Conservation (phyloP, 2,888 invertebrate genomes). For the Girardia tigrina region DNA sequence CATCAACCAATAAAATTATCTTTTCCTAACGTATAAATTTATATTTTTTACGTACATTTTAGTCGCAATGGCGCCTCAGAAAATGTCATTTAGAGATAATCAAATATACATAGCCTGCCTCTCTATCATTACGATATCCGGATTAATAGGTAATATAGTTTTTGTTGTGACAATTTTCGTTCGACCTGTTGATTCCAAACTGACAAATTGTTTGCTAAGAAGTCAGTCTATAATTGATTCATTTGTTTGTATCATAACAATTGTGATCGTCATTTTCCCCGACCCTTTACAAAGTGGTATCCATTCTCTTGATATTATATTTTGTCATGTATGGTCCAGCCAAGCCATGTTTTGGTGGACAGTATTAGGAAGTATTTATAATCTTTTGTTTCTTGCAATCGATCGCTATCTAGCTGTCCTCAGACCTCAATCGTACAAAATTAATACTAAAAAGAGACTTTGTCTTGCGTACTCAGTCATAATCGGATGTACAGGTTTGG, state of each 20-base stretch:
- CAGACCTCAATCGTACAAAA: not conserved
- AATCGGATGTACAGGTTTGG: not conserved
- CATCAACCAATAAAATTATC: too few relatives aligned
- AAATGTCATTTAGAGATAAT: not conserved
- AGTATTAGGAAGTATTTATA: not conserved
- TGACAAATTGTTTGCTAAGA: not conserved
- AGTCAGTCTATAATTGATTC: not conserved
- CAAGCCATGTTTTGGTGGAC: conserved; percentile 24
- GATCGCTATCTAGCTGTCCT: conserved; percentile 26
- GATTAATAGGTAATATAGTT: not conserved
- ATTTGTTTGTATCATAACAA: conserved; percentile 7
- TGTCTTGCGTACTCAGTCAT: not conserved
- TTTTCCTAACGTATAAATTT: too few relatives aligned
- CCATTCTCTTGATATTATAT: not conserved
- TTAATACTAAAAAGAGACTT: not conserved
- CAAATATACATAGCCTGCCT: not conserved
- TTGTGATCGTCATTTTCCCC: not conserved
- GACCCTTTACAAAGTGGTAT: not conserved
- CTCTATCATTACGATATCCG: not conserved
- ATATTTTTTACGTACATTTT: too few relatives aligned
- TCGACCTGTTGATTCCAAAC: not conserved
- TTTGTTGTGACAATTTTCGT: not conserved
- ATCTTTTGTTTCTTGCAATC: not conserved
- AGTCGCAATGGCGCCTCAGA: not conserved
- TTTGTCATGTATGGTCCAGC: conserved; percentile 20